Evolutionary conservation across 2,888 invertebrate genomes (phyloP), one percentile per base, ranked within the genome.

Genomic region (Eulithis testata): DNA sequence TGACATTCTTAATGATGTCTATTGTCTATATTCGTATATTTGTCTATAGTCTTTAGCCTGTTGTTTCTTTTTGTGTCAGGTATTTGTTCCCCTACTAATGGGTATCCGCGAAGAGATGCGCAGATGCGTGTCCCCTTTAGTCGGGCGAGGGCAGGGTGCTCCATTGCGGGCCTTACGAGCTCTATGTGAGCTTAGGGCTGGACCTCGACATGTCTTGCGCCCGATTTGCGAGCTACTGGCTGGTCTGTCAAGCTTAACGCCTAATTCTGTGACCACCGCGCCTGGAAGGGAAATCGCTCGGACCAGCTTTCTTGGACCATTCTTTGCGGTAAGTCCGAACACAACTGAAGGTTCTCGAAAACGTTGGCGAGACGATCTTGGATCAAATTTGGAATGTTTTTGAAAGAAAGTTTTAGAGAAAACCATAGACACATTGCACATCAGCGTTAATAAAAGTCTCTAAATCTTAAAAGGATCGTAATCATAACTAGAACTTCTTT

Each of bases 251-350:
- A 82, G 96, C 85, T 88, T 94, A 3, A 97, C 97, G 82, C 97
- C 97, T 0, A 94, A 95, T 9, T 88, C 96, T 1, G 94, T 96
- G 73, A 96, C 97, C 1, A 95, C 95, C 1, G 96, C 96, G 6
- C 94, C 94, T 0, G 99, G 99, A 0, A 94, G 98, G 50, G 99
- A 99, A 89, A 94, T 99, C 64, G 96, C 97, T 0, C 94, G 96
- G 59, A 95, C 96, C 54, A 97, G 98, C 63, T 98, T 96, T 82
- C 94, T 99, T 7, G 99, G 98, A 12, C 98, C 99, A 0, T 99
- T 99, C 89, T 94, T 99, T 71, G 96, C 96, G 9, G 95, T 99
- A 0, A 84, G 86, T 83, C 31, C 31, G 31, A 21, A 21, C 31
- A 31, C 4, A 31, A 2, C 31, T 31, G 4, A 6, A 31, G 31